phyloP scores from a whole-genome alignment of 2,797 vertebrate genomes.

The Coranthus polyacanthus region DNA sequence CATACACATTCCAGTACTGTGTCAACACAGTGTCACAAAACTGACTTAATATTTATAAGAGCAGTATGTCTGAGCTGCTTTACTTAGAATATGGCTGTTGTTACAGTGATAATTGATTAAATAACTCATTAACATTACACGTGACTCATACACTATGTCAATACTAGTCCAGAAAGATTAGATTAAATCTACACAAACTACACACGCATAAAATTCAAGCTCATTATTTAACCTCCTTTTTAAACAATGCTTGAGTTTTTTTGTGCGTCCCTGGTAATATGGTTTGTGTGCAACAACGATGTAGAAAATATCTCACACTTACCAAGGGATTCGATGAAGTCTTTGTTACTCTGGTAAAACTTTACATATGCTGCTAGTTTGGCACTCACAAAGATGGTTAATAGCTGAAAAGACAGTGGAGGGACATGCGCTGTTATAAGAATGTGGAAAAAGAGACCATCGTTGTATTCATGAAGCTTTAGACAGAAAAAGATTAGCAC shows the following conservation, averaged over 20 bases:
- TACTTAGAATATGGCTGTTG: background rate
- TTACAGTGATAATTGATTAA: background rate
- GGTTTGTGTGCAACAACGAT: background rate
- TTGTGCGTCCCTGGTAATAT: background rate
- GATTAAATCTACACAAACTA: background rate
- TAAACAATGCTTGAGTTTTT: background rate
- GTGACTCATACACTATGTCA: background rate
- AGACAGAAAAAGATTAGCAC: background rate
- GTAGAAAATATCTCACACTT: conserved; percentile 75
- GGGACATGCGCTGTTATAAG: background rate
- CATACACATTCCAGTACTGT: conserved; percentile 69
- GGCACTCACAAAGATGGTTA: conserved; percentile 98
- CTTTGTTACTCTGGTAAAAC: conserved; percentile 99
- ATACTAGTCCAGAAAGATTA: background rate
- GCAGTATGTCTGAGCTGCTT: background rate
- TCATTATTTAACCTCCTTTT: background rate
- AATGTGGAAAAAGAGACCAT: too few species aligned
- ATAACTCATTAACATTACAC: background rate
- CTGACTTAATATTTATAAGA: conserved; percentile 3
- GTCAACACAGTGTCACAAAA: conserved; percentile 52
- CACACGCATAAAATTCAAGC: background rate
- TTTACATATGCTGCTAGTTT: conserved; percentile 95
- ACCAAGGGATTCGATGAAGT: conserved; percentile 99
- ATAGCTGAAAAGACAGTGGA: conserved; percentile 85
- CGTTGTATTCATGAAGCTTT: background rate